Percentiles rank a stretch among this genome's conserved stretches.
phyloP scores from a whole-genome alignment of 2,888 invertebrate genomes.

The Mechanitis messenoides region DNA sequence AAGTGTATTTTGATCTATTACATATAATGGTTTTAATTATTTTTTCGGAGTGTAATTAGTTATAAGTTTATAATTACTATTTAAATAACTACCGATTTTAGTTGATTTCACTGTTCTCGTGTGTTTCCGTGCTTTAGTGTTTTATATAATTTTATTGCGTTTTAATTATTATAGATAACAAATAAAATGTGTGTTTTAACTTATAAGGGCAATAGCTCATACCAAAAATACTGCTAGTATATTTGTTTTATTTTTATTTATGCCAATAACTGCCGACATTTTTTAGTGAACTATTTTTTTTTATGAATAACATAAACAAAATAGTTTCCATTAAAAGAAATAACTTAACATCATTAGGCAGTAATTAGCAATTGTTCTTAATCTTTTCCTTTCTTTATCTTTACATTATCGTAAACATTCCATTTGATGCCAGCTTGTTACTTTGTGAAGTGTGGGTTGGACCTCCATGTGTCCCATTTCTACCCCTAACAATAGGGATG shows the following conservation, averaged over 20 bases:
- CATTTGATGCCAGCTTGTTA: constrained; percentile 38
- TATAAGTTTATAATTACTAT: constrained; percentile 13
- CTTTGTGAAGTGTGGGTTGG: constrained; percentile 46
- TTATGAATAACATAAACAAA: too few relatives aligned
- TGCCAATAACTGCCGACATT: too few relatives aligned
- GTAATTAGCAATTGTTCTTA: too few relatives aligned
- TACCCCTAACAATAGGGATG: constrained; percentile 25
- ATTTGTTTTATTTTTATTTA: too few relatives aligned
- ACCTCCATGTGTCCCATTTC: constrained; percentile 29
- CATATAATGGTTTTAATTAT: not conserved
- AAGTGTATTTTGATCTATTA: not conserved
- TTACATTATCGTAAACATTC: constrained; percentile 38
- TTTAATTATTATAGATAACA: constrained; percentile 17
- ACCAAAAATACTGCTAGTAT: too few relatives aligned
- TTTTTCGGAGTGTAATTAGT: constrained; percentile 22
- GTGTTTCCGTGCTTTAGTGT: constrained; percentile 40
- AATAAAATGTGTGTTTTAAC: constrained; percentile 1
- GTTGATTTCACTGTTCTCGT: constrained; percentile 39
- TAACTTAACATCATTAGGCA: too few relatives aligned
- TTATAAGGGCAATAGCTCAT: too few relatives aligned
- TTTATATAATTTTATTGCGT: constrained; percentile 40
- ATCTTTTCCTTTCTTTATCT: too few relatives aligned
- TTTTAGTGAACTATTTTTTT: too few relatives aligned
- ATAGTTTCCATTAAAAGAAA: too few relatives aligned
- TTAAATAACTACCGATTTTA: constrained; percentile 34